These are phyloP conservation scores for Gorsachius goisagi DNA, from an alignment of 2,113 vertebrate species.

Conservation along the genomic window DNA sequence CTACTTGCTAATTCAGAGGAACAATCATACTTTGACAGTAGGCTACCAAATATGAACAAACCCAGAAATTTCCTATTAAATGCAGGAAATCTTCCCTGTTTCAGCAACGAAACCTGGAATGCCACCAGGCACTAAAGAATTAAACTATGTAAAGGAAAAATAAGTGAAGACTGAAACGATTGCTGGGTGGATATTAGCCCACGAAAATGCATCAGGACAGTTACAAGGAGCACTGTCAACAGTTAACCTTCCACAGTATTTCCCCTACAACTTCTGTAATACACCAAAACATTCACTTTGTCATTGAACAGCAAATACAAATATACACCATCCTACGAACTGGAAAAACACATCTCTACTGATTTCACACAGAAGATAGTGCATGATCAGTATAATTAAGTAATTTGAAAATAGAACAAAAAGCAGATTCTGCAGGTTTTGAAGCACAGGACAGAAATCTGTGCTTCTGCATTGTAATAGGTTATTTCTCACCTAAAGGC, in stretches of 20 bases:
- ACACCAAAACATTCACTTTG: background rate
- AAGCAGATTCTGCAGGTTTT: background rate
- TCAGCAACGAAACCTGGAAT: background rate
- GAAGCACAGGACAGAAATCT: background rate
- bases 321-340: background rate
- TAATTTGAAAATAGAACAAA: constrained; percentile 1
- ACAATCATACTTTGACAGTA: background rate
- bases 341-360: background rate
- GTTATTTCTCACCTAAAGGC: constrained; percentile 25
- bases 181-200: background rate
- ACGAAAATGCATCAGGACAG: background rate
- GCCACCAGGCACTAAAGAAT: background rate
- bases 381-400: background rate
- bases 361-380: background rate
- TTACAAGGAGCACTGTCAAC: background rate
- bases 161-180: background rate
- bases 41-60: background rate
- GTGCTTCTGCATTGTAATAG: constrained; percentile 29
- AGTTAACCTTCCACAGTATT: background rate
- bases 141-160: background rate
- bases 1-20: background rate
- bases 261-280: background rate
- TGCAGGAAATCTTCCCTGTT: background rate
- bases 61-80: background rate
- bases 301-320: background rate